phyloP scores from a whole-genome alignment of 1,140 invertebrate species.

The Hylaeus anthracinus region DNA sequence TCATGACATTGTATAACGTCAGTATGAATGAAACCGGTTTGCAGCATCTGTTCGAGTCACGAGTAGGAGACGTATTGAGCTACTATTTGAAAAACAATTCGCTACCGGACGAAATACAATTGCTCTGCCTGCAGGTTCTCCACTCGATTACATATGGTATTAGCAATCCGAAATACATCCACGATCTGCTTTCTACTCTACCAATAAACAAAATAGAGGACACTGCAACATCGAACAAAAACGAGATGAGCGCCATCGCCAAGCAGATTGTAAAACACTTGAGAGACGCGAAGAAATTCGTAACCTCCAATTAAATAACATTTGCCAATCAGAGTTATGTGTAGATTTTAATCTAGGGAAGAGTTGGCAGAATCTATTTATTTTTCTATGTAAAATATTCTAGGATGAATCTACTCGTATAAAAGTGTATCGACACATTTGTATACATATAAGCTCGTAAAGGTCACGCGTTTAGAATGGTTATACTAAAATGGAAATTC shows the following conservation, averaged over 20 bases:
- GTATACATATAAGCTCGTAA: not conserved
- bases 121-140: slow-evolving; percentile 69
- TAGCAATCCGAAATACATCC: slow-evolving; percentile 54
- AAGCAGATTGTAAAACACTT: slow-evolving; percentile 58
- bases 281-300: slow-evolving; percentile 33
- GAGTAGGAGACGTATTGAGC: slow-evolving; percentile 59
- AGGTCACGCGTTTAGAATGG: too few relatives aligned
- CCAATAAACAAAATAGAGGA: slow-evolving; percentile 63
- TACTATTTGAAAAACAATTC: slow-evolving; percentile 61
- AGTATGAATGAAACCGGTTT: slow-evolving; percentile 73
- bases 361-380: too few relatives aligned
- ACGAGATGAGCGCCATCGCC: slow-evolving; percentile 51
- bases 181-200: slow-evolving; percentile 59
- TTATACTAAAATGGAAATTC: too few relatives aligned
- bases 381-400: too few relatives aligned
- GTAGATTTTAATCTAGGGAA: not conserved
- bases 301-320: slow-evolving; percentile 12
- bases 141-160: slow-evolving; percentile 73
- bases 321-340: not conserved
- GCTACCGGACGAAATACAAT: slow-evolving; percentile 62
- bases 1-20: slow-evolving; percentile 77
- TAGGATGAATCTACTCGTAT: too few relatives aligned
- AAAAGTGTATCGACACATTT: not conserved
- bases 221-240: slow-evolving; percentile 41
- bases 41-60: slow-evolving; percentile 66